These are phyloP conservation scores for Cantharis flavilabris DNA, from an alignment of 2,888 invertebrate species.

Conservation along the genomic window DNA sequence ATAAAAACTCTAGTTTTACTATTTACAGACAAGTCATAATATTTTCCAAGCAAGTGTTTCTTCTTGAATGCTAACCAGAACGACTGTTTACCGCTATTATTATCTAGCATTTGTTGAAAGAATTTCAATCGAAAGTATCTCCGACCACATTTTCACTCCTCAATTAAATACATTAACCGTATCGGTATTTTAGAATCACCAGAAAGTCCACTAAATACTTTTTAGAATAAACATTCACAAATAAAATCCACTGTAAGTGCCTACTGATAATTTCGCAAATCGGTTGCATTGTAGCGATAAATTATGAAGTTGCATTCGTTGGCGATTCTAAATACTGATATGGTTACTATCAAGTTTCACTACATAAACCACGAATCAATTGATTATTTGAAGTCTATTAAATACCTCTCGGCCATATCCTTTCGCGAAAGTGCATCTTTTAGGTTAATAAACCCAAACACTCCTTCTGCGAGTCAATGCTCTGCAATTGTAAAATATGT, in stretches of 20 bases:
- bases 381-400: background rate
- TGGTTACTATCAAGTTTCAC: too few species aligned
- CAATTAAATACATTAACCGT: too few species aligned
- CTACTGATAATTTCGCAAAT: too few species aligned
- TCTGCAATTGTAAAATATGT: background rate
- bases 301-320: too few species aligned
- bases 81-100: background rate
- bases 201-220: too few species aligned
- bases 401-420: background rate
- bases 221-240: too few species aligned
- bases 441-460: background rate
- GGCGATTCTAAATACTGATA: background rate
- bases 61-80: background rate
- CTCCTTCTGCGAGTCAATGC: background rate
- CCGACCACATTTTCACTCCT: too few species aligned
- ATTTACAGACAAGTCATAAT: conserved; percentile 13
- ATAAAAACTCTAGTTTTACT: conserved; percentile 4
- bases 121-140: background rate
- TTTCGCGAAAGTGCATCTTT: background rate
- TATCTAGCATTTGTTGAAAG: background rate
- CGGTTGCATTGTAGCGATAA: too few species aligned
- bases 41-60: background rate
- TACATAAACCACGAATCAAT: too few species aligned
- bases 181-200: too few species aligned
- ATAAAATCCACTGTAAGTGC: too few species aligned